Base-by-base conservation (phyloP, 2,888 invertebrate genomes). In the Machimus rusticus region DNA sequence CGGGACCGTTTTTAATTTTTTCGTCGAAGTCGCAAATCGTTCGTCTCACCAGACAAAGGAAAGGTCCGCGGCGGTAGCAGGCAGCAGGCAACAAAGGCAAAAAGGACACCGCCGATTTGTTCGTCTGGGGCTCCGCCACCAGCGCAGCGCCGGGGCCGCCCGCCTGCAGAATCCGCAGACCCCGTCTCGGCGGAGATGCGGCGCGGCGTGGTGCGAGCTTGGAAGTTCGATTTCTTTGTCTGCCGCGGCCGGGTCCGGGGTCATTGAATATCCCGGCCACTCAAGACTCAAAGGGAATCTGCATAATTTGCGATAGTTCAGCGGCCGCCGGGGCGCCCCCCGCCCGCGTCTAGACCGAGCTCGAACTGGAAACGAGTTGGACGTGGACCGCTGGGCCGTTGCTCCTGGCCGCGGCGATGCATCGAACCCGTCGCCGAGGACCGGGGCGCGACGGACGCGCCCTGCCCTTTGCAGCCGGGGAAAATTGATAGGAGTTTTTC, bases 221-320 rank as follows among this genome's bases (percentile, higher is more conserved):
- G 4, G 43, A 9, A 46, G 79, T 79, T 43, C 46, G 31, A 23
- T 78, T 37, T 43, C 78, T 78, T 79, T 79, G 79, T 14, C 43
- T 51, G 79, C 12, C 28, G 66, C 51, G 28, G 14, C 74, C 8
- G 37, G 76, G 79, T 66, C 79, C 46, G 39, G 79, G 79, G 79
- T 79, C 79, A 55, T 79, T 79, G 79, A 23, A 78, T 77, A 46
- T 79, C 14, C 79, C 16, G 31, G 23, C 51, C 23, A 79, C 79
- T 79, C 43, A 78, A 43, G 78, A 19, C 78, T 43, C 5, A 39
- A 51, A 78, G 78, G 51, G 51, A 79, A 79, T 79, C 79, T 79
- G 8, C 79, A 51, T 51, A 51, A 79, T 51, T 79, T 31, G 46
- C 51, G 51, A 51, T 79, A 79, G 55, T 79, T 79, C 79, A 79